Conservation (phyloP, 2,113 vertebrate genomes). For the Equus przewalskii region DNA sequence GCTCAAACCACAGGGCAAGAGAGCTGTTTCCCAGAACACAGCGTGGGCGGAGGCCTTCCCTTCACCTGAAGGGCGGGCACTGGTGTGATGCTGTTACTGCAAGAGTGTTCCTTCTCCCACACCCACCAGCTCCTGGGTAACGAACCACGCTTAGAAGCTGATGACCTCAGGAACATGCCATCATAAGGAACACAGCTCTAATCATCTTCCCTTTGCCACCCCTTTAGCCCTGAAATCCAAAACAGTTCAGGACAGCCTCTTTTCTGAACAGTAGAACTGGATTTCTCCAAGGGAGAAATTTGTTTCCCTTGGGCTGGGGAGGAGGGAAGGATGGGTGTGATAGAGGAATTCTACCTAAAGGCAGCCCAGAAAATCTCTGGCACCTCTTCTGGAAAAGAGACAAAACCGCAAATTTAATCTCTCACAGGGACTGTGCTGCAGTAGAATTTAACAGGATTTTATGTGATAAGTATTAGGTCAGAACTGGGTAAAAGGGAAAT, state of each 20-base stretch:
- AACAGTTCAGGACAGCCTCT: not conserved
- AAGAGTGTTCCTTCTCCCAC: not conserved
- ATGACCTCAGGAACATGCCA: not conserved
- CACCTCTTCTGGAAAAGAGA: not conserved
- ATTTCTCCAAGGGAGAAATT: not conserved
- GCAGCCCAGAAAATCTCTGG: not conserved
- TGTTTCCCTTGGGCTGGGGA: not conserved
- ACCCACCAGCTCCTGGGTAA: not conserved
- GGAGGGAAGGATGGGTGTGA: not conserved
- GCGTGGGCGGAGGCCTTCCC: accelerated
- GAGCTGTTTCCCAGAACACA: not conserved
- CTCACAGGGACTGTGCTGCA: not conserved
- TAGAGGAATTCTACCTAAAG: not conserved
- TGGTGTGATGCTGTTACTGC: not conserved
- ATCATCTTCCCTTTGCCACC: not conserved
- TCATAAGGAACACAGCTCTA: not conserved
- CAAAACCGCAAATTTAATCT: not conserved
- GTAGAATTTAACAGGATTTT: not conserved
- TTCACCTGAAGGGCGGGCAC: not conserved
- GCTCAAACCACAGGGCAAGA: not conserved
- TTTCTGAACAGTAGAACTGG: not conserved
- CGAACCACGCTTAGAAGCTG: not conserved
- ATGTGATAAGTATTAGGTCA: not conserved
- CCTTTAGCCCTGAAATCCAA: not conserved
- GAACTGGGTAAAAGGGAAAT: not conserved